Base-by-base conservation (phyloP, 2,113 vertebrate genomes). In the Oreocharis arfaki region DNA sequence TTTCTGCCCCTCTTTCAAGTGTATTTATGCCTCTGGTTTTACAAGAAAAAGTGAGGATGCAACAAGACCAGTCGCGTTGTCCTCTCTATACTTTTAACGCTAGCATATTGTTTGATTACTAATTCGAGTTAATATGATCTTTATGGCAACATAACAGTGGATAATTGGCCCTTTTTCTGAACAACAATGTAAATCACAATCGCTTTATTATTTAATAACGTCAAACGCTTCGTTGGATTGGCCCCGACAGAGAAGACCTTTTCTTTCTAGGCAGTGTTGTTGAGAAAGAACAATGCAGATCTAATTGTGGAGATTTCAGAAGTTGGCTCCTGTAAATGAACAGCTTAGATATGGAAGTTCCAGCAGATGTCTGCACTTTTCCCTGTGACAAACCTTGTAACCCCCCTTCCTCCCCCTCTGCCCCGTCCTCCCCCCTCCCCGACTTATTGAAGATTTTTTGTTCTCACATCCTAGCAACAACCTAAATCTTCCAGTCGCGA, bases 131-230 rank as follows among this genome's bases (percentile, higher is more conserved):
- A 99, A 99, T 99, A 98, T 98, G 98, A 98, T 98, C 98, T 98
- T 99, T 99, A 99, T 99, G 98, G 97, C 98, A 98, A 98, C 98
- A 98, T 98, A 98, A 99, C 98, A 98, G 97, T 98, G 97, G 98
- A 98, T 99, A 99, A 99, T 99, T 99, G 98, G 98, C 98, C 98
- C 97, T 98, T 98, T 98, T 98, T 97, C 97, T 89, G 89, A 95
- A 96, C 98, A 98, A 99, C 98, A 99, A 98, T 98, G 98, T 98
- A 98, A 98, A 99, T 98, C 98, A 98, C 98, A 98, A 98, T 99
- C 98, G 99, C 98, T 99, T 99, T 99, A 99, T 99, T 98, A 99
- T 99, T 99, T 99, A 99, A 99, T 99, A 99, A 99, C 98, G 98
- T 99, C 98, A 99, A 98, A 98, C 98, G 98, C 99, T 99, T 99